Evolutionary conservation across 2,888 invertebrate species (phyloP).

Genomic region (Mactromeris polynyma): DNA sequence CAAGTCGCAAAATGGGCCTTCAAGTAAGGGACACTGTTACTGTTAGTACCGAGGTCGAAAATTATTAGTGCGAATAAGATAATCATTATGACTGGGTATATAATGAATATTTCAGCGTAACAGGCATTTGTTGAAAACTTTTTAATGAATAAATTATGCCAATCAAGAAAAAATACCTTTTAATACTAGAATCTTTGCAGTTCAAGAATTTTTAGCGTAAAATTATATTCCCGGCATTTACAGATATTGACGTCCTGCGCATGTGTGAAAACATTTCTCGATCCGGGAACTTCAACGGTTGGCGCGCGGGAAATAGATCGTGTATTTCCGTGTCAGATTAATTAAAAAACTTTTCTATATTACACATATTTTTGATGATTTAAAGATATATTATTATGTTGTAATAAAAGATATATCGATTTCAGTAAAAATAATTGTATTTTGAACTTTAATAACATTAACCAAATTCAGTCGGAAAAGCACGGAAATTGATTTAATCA

Average conservation of each 20-base stretch:
- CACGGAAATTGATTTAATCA: slow-evolving; percentile 47
- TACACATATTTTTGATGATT: not conserved
- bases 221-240: slow-evolving; percentile 23
- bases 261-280: slow-evolving; percentile 53
- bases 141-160: no score
- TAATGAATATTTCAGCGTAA: no score
- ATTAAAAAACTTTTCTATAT: not conserved
- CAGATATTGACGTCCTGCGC: slow-evolving; percentile 47
- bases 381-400: not conserved
- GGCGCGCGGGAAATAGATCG: slow-evolving; percentile 64
- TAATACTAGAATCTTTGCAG: not conserved
- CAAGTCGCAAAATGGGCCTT: no score
- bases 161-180: not conserved
- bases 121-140: no score
- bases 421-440: not conserved
- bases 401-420: not conserved
- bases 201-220: not conserved
- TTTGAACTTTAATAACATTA: not conserved
- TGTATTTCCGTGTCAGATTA: slow-evolving; percentile 41
- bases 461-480: slow-evolving; percentile 13
- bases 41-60: not conserved
- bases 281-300: slow-evolving; percentile 69
- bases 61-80: not conserved
- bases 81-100: not conserved
- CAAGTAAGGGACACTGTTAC: no score